Evolutionary conservation across 2,888 invertebrate genomes (phyloP).

Genomic region (Cordilura impudica): DNA sequence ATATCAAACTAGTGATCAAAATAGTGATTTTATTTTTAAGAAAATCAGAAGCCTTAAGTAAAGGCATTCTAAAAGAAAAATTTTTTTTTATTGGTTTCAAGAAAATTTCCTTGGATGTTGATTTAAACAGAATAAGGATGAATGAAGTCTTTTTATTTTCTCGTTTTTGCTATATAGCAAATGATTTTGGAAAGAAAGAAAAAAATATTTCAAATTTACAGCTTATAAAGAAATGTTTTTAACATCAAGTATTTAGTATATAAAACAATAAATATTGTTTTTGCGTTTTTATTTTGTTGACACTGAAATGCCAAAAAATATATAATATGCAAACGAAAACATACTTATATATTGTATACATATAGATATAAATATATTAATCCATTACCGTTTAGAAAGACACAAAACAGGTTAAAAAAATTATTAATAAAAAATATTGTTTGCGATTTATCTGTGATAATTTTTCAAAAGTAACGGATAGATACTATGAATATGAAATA

Average conservation of each 20-base stretch:
- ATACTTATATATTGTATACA: background rate
- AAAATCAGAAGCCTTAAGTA: no score
- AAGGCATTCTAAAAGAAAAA: background rate
- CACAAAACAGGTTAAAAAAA: background rate
- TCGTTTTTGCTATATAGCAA: no score
- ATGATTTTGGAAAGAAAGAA: no score
- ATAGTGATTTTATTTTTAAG: no score
- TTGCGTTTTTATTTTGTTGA: constrained; percentile 28
- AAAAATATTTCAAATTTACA: no score
- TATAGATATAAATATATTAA: constrained; percentile 1
- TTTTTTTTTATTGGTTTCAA: background rate
- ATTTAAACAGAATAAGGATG: no score
- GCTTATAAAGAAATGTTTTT: background rate
- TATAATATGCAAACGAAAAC: background rate
- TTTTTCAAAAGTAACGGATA: background rate
- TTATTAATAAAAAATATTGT: background rate
- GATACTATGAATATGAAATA: background rate
- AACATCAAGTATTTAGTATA: background rate
- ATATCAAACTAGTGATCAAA: no score
- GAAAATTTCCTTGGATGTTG: no score
- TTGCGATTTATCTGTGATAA: background rate
- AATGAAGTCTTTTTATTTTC: no score
- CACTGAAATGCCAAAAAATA: constrained; percentile 39
- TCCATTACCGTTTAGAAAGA: constrained; percentile 10
- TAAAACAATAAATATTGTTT: background rate